Percentiles rank a stretch among this genome's conserved stretches.
These are phyloP conservation scores for Megaleporinus macrocephalus DNA, from an alignment of 2,113 vertebrate genomes.

Conservation along the genomic window DNA sequence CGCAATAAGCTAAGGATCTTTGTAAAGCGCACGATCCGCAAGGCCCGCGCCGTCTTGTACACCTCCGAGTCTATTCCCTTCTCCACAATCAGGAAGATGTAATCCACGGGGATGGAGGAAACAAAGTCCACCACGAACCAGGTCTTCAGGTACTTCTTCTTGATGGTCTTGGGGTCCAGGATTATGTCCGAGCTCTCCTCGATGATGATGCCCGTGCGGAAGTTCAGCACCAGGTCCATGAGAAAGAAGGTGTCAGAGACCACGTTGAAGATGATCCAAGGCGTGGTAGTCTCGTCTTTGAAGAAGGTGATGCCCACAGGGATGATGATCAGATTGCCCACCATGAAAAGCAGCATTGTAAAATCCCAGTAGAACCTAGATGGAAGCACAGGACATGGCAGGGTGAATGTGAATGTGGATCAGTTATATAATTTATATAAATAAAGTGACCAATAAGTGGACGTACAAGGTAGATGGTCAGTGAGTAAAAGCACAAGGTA, in stretches of 20 bases:
- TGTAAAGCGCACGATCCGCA: conserved; percentile 95
- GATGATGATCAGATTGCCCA: conserved; percentile 98
- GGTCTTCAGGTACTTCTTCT: conserved; percentile 94
- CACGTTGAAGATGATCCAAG: conserved; percentile 98
- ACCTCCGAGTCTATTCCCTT: conserved; percentile 97
- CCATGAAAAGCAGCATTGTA: conserved; percentile 98
- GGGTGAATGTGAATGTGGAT: background rate
- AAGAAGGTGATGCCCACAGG: conserved; percentile 99
- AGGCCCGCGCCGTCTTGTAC: conserved; percentile 93
- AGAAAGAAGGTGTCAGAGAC: conserved; percentile 99
- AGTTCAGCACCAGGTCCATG: conserved; percentile 96
- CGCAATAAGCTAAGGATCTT: conserved; percentile 94
- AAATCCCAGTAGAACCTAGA: conserved; percentile 99
- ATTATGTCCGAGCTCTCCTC: conserved; percentile 99
- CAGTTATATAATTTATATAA: background rate
- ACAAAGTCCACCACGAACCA: conserved; percentile 99
- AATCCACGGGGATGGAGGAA: conserved; percentile 99
- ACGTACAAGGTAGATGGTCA: too few species aligned
- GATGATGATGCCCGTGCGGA: conserved; percentile 96
- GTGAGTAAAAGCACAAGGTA: too few species aligned
- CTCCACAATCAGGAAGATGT: conserved; percentile 98
- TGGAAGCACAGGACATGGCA: conserved; percentile 54
- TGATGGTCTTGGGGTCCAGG: conserved; percentile 94
- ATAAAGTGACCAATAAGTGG: background rate
- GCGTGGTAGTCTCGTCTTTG: conserved; percentile 95